Conservation (phyloP, 2,888 invertebrate species). For the Apoda limacodes region DNA sequence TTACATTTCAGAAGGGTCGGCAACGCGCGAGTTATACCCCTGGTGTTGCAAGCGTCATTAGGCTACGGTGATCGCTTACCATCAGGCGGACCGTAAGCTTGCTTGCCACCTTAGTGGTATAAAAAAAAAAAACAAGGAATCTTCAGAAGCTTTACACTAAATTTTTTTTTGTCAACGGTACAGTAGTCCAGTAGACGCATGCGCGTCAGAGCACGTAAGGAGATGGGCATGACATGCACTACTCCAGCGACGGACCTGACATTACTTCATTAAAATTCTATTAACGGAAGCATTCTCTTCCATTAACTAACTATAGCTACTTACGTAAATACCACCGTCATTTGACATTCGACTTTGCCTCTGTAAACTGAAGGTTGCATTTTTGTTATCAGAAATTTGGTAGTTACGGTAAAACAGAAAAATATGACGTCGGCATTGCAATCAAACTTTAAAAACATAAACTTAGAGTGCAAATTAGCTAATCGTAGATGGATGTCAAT, state of each 20-base stretch:
- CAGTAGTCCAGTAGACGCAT: slow-evolving; percentile 29
- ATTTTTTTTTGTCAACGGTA: slow-evolving; percentile 35
- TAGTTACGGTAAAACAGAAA: slow-evolving; percentile 14
- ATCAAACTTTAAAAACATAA: no score
- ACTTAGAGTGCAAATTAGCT: neutral
- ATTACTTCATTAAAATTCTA: slow-evolving; percentile 70
- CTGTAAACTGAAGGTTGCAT: slow-evolving; percentile 15
- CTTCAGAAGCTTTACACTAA: slow-evolving; percentile 22
- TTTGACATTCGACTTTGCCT: no score
- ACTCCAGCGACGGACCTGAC: slow-evolving; percentile 49
- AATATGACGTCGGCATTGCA: no score
- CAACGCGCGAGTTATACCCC: no score
- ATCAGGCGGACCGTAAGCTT: no score
- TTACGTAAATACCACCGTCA: no score
- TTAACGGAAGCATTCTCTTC: slow-evolving; percentile 65
- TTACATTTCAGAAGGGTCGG: no score
- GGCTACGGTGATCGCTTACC: no score
- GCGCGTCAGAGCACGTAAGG: slow-evolving; percentile 53
- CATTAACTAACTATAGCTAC: slow-evolving; percentile 19
- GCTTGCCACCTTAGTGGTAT: no score
- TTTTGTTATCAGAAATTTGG: slow-evolving; percentile 4
- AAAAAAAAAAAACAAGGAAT: no score
- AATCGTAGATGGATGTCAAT: slow-evolving; percentile 20
- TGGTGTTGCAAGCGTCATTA: no score
- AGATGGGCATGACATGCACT: slow-evolving; percentile 66